Evolutionary conservation across 2,113 vertebrate species (phyloP), one percentile per base, ranked within the genome.

Genomic region (Tetraodon nigroviridis): DNA sequence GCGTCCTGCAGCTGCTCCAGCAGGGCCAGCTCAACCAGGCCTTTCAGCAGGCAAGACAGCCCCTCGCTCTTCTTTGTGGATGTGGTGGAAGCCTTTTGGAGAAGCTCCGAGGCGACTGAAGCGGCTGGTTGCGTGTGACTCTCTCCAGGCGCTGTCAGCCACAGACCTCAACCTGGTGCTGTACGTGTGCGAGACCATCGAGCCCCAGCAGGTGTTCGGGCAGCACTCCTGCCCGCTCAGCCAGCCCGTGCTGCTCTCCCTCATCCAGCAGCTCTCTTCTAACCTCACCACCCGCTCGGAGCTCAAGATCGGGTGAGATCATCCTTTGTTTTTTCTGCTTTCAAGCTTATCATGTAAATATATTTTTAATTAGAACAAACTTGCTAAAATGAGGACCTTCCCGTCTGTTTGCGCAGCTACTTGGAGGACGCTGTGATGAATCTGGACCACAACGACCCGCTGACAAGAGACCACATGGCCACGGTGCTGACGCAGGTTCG

Each of bases 21-120:
- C 96, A 98, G 84, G 97, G 97, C 59, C 94, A 96, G 71, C 92
- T 99, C 84, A 99, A 99, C 78, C 95, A 99, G 86, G 97, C 97
- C 66, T 99, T 99, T 81, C 96, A 99, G 85, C 96, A 99, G 96
- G 97, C 98, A 74, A 68, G 4, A 58, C 52, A 14, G 37, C 50
- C 42, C 11, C 42, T n/a, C n/a, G n/a, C n/a, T n/a, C n/a, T n/a
- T n/a, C n/a, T n/a, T n/a, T n/a, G n/a, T n/a, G n/a, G n/a, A n/a
- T n/a, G n/a, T n/a, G n/a, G 17, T n/a, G 17, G 6, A 4, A 46
- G 5, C 6, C 45, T 3, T n/a, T 15, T 18, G 18, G 45, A 7
- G 18, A 17, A 40, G 53, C 11, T 16, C 3, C 41, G 3, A 7
- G 13, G 11, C 16, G 42, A 6, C 32, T 16, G n/a, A 17, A 24